Evolutionary conservation across 1,140 invertebrate species (phyloP), one percentile per base, ranked within the genome.

Genomic region (Conus ventricosus): DNA sequence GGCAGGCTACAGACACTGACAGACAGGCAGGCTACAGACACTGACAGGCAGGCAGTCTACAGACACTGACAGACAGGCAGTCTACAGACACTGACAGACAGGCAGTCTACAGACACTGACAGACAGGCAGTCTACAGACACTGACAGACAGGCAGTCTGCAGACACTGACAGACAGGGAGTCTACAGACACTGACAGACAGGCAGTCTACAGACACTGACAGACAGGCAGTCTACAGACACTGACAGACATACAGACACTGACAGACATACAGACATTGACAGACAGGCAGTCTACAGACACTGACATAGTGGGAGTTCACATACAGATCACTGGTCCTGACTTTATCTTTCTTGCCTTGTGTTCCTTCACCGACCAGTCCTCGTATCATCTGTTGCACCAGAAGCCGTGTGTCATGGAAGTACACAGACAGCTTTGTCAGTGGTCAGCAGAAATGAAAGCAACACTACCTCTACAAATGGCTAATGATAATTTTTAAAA

Each of bases 1-100:
- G n/a, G n/a, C n/a, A n/a, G n/a, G n/a, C n/a, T 20, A 75, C 67
- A 75, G 67, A 75, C 67, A 75, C 81, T 55, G 17, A 83, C 81
- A 83, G 17, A 83, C 81, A 83, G 53, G 53, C 13, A 83, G 53
- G 0, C 51, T 25, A 83, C 4, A 54, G 7, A 83, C 20, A 55
- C 81, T 55, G 53, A 83, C 81, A 83, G 53, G 23, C 81, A 54
- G n/a, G n/a, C n/a, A n/a, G n/a, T n/a, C n/a, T 23, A 55, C 53
- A 55, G 53, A 55, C 53, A 83, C 15, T 11, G 57, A 60, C 15
- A 60, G 57, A 60, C 57, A 60, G 57, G 57, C 8, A 60, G 57
- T 15, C 57, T 60, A 60, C 57, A 60, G 57, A 60, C 57, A 60
- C 15, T 11, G 17, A 83, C 81, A 83, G 53, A 55, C 81, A 8